Conservation (phyloP, 2,113 vertebrate species). For the Cinclus mexicanus region DNA sequence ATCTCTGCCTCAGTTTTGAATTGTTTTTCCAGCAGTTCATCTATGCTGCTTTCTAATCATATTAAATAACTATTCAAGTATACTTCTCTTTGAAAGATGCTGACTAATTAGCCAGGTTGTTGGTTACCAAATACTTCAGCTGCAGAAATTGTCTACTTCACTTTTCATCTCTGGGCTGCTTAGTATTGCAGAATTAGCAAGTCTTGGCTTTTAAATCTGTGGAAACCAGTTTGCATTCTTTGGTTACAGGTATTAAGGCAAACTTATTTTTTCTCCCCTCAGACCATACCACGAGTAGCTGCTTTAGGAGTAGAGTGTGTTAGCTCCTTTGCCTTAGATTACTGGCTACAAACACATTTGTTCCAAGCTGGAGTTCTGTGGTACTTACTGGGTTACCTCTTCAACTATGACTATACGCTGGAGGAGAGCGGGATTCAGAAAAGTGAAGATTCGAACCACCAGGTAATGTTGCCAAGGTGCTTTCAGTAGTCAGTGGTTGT, state of each 20-base stretch:
- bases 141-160: background rate
- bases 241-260: background rate
- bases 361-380: constrained; percentile 95
- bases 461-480: constrained; percentile 70
- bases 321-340: constrained; percentile 95
- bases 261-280: background rate
- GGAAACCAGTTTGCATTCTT: background rate
- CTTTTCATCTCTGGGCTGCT: background rate
- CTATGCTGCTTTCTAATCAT: background rate
- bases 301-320: constrained; percentile 90
- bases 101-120: background rate
- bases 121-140: background rate
- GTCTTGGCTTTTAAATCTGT: background rate
- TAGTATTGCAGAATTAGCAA: background rate
- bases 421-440: constrained; percentile 97
- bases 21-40: background rate
- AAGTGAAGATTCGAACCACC: constrained; percentile 94
- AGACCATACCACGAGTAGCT: constrained; percentile 89
- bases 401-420: constrained; percentile 95
- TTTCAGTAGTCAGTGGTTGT: background rate
- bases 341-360: constrained; percentile 94
- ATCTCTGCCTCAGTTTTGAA: background rate
- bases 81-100: background rate
- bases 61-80: background rate
- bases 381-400: constrained; percentile 92